phyloP scores from a whole-genome alignment of 2,888 invertebrate species.

The Ormyrus thymus region DNA sequence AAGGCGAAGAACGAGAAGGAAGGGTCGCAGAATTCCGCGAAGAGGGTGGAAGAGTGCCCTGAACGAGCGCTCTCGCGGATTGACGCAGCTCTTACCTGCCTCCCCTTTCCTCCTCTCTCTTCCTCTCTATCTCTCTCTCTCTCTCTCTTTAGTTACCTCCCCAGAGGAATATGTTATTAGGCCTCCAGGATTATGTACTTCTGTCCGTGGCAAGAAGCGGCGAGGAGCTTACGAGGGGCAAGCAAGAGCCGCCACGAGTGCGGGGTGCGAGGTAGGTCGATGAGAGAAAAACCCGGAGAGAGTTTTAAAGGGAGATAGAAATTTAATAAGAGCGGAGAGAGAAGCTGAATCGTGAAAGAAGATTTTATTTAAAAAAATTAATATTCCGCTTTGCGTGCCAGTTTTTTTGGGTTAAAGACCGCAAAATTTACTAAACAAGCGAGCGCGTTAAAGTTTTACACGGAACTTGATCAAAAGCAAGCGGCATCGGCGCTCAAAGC shows the following conservation, averaged over 20 bases:
- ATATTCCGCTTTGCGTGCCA: no score
- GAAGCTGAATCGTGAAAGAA: background rate
- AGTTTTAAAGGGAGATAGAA: constrained; percentile 39
- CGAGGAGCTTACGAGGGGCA: constrained; percentile 50
- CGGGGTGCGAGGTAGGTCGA: constrained; percentile 43
- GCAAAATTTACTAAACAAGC: no score
- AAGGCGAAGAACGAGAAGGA: constrained; percentile 12
- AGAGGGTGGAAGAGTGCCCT: constrained; percentile 26
- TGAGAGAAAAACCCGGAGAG: constrained; percentile 25
- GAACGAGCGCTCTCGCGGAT: constrained; percentile 24
- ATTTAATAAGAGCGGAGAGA: constrained; percentile 21
- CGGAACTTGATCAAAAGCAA: background rate
- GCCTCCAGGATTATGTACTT: constrained; percentile 68
- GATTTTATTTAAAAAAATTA: no score
- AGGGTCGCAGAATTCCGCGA: constrained; percentile 18
- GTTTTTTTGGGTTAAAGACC: no score
- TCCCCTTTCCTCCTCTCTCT: constrained; percentile 24
- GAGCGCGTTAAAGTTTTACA: background rate
- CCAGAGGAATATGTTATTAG: constrained; percentile 69
- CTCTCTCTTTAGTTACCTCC: constrained; percentile 52
- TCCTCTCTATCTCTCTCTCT: constrained; percentile 3
- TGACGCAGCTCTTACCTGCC: constrained; percentile 47
- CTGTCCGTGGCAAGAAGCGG: constrained; percentile 59
- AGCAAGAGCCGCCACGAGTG: constrained; percentile 2
- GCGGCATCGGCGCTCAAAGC: no score